A percentile compares a stretch with the other conserved stretches of the same genome.
phyloP scores from a whole-genome alignment of 2,113 vertebrate species.

The Coracopsis vasa region DNA sequence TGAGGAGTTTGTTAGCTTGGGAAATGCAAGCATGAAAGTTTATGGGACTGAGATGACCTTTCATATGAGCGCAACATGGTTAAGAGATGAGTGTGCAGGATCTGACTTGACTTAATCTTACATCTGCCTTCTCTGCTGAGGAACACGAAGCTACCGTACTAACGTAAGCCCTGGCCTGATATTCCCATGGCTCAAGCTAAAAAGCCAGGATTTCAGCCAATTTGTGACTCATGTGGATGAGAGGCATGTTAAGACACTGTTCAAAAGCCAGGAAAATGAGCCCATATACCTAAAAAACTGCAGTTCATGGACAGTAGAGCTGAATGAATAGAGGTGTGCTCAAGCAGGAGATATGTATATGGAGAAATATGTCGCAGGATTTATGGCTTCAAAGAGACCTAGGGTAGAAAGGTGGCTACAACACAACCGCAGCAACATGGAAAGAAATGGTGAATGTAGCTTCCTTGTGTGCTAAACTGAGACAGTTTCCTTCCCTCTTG shows the following conservation, averaged over 20 bases:
- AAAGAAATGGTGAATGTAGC: too few species aligned
- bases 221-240: neutral
- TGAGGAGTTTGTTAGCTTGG: neutral
- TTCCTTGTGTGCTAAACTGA: too few species aligned
- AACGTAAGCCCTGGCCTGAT: neutral
- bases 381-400: too few species aligned
- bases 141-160: neutral
- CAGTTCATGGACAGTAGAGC: too few species aligned
- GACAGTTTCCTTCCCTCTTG: too few species aligned
- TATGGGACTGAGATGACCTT: slow-evolving; percentile 38
- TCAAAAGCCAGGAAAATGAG: neutral
- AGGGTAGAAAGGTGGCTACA: too few species aligned
- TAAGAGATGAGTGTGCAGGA: neutral
- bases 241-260: neutral
- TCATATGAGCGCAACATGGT: neutral
- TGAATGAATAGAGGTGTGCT: too few species aligned
- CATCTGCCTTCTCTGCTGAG: neutral
- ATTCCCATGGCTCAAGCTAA: neutral
- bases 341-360: too few species aligned
- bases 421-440: too few species aligned
- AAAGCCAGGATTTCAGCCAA: neutral
- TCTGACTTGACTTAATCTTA: neutral
- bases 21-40: neutral
- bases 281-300: too few species aligned
- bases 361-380: too few species aligned